Evolutionary conservation across 2,797 vertebrate genomes (phyloP).

Genomic region (Diceros bicornis): DNA sequence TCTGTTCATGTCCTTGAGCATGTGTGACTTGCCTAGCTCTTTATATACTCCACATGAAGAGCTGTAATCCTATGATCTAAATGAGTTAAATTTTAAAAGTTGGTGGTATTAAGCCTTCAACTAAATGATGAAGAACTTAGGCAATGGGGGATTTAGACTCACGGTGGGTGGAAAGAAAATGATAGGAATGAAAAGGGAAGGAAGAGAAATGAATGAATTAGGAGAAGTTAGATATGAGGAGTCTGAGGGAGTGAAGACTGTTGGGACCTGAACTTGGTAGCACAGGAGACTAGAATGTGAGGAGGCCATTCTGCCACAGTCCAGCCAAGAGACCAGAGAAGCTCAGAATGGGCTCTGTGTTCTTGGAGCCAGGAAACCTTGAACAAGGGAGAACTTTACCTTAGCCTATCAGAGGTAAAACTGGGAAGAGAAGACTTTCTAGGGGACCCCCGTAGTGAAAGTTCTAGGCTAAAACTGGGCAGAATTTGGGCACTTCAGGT

Average conservation of each 20-base stretch:
- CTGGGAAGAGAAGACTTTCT: slow-evolving; percentile 33
- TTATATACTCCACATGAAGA: neutral
- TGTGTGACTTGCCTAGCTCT: neutral
- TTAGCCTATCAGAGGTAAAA: slow-evolving; percentile 11
- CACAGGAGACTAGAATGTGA: neutral
- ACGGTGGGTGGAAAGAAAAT: neutral
- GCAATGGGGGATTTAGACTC: neutral
- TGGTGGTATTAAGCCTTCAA: neutral
- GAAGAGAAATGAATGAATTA: slow-evolving; percentile 24
- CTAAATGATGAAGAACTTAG: slow-evolving; percentile 51
- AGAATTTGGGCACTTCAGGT: slow-evolving; percentile 12
- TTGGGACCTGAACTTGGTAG: neutral
- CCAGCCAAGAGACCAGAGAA: neutral
- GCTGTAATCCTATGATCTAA: neutral
- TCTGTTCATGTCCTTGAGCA: neutral
- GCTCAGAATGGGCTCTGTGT: neutral
- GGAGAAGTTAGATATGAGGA: slow-evolving; percentile 1
- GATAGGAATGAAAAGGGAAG: slow-evolving; percentile 20
- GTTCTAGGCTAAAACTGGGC: neutral
- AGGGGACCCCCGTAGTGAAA: neutral
- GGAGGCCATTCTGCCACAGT: neutral
- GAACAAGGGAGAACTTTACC: neutral
- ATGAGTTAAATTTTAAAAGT: slow-evolving; percentile 42
- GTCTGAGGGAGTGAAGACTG: neutral
- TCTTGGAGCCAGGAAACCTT: neutral